Base-by-base conservation (phyloP, 1,140 invertebrate species). In the Bombus haemorrhoidalis region DNA sequence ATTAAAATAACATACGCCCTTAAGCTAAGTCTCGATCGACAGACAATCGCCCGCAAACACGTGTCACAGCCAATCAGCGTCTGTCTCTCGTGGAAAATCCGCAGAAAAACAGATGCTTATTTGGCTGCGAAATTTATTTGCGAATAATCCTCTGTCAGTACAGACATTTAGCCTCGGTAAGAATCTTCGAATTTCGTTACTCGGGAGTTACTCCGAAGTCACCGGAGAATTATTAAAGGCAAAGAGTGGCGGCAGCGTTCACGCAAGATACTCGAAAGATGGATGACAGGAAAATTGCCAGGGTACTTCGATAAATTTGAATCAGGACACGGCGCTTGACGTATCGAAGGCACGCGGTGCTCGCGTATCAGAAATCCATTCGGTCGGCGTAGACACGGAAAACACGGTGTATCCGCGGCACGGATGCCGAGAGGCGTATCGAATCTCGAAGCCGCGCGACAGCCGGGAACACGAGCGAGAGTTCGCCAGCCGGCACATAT, bases 361-460 rank as follows among this genome's bases (percentile, higher is more conserved):
- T 34, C 32, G 72, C 39, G 59, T 64, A 64, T 78, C 76, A 64
- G 76, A 64, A 78, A 78, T 78, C 76, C 59, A 43, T 78, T 64
- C 10, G 76, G 18, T 43, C 28, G n/a, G 18, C 59, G 37, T 64
- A 78, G 76, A 79, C 77, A 79, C 32, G 77, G 59, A 79, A 66
- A 79, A 79, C 77, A 79, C 74, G 74, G 41, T 78, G 76, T 78
- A 78, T 64, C 59, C 76, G 28, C 39, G 39, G 39, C 59, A 78
- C 39, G 76, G 59, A 78, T 77, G 57, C 75, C 75, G 22, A 22
- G 73, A 75, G 73, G 73, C 47, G 39, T 68, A 79, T 79, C 77
- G 77, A 81, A 72, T 81, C 79, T 41, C 79, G 66, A 57, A n/a
- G 4, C 28, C 71, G 39, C 34, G 69, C 69, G 69, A 41, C 75